Evolutionary conservation across 2,113 vertebrate species (phyloP).

Genomic region (Saccopteryx bilineata): DNA sequence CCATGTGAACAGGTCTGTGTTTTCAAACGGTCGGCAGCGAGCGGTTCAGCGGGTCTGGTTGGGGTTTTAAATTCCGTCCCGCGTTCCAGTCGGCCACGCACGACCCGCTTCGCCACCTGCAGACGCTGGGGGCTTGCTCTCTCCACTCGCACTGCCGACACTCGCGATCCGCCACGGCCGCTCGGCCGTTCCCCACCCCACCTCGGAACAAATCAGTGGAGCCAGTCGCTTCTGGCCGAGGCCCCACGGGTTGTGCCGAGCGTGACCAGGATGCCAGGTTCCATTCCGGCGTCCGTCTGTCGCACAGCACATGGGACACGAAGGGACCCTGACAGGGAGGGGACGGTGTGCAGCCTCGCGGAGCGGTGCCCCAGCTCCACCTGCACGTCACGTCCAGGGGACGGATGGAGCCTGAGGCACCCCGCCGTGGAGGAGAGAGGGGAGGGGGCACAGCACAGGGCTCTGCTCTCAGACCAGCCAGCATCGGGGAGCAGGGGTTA

Average conservation of each 20-base stretch:
- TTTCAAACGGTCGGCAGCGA: background rate
- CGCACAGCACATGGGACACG: background rate
- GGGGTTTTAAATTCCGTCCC: background rate
- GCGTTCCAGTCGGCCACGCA: background rate
- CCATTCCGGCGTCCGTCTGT: accelerated
- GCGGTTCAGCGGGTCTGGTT: background rate
- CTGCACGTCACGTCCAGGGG: accelerated
- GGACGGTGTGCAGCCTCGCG: accelerated
- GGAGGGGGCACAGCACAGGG: accelerated
- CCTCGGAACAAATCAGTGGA: background rate
- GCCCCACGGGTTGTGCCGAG: background rate
- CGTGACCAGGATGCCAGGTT: background rate
- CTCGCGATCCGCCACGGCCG: background rate
- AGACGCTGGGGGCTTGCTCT: background rate
- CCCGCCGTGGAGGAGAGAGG: accelerated
- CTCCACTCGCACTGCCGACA: background rate
- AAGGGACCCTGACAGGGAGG: background rate
- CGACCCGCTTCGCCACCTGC: background rate
- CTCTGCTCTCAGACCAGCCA: accelerated
- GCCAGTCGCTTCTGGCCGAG: constrained; percentile 30
- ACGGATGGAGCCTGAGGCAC: accelerated
- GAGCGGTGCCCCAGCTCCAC: background rate
- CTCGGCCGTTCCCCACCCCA: too few species aligned
- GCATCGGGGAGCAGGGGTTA: background rate
- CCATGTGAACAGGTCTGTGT: background rate